A percentile compares a stretch with the other conserved stretches of the same genome.
These are phyloP conservation scores for Nebria salina DNA, from an alignment of 2,888 invertebrate genomes.

Conservation along the genomic window DNA sequence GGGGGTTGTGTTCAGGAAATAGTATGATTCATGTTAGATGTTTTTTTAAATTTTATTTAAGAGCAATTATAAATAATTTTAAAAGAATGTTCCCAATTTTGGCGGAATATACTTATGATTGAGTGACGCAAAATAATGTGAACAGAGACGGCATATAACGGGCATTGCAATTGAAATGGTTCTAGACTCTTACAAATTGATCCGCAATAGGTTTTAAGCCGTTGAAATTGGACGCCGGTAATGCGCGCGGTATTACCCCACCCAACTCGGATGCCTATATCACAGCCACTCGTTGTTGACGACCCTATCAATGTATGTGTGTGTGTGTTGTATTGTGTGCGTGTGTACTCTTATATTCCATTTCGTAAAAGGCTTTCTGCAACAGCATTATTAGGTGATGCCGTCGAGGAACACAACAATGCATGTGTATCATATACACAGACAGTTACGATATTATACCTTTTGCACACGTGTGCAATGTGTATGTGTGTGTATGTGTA, in stretches of 20 bases:
- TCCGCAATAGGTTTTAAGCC: conserved; percentile 37
- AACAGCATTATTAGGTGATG: conserved; percentile 36
- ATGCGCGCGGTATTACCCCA: conserved; percentile 5
- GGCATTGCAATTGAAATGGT: background rate
- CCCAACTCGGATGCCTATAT: background rate
- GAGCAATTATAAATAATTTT: no score
- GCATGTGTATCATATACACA: conserved; percentile 15
- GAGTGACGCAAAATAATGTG: no score
- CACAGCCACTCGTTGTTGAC: background rate
- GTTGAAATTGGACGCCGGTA: conserved; percentile 34
- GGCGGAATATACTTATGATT: no score
- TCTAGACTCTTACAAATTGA: conserved; percentile 28
- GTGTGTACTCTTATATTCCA: conserved; percentile 49
- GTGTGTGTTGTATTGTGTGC: background rate
- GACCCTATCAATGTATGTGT: no score
- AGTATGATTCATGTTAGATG: no score
- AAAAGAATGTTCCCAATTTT: no score
- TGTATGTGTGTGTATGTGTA: no score
- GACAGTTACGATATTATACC: background rate
- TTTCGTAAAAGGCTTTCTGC: conserved; percentile 54
- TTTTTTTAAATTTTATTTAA: no score
- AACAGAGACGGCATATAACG: no score
- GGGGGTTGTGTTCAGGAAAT: no score
- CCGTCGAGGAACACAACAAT: conserved; percentile 19
- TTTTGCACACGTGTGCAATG: background rate